Evolutionary conservation across 2,113 vertebrate genomes (phyloP), one percentile per base, ranked within the genome.

Genomic region (Nyctibius bracteatus): DNA sequence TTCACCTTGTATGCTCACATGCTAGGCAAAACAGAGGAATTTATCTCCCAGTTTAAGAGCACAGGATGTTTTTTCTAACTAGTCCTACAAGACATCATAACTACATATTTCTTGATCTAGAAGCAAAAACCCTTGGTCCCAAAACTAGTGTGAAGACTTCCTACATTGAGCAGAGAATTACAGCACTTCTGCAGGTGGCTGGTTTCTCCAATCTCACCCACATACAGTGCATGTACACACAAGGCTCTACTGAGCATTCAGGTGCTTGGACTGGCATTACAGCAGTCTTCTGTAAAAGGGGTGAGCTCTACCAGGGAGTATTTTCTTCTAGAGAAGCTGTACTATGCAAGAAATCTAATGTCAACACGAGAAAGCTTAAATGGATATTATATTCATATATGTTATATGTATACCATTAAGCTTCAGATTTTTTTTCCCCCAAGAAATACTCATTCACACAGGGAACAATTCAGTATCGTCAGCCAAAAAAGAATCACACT

Each of bases 151-250:
- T 30, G 28, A 82, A 57, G 8, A 17, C 28, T 72, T 63, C 24
- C 41, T n/a, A 28, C 4, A 18, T 28, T 1, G 4, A 80, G 10
- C 10, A 44, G 44, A 57, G 51, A 86, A 67, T 43, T 62, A 31
- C 16, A 59, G 13, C 5, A 30, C 31, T 89, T 86, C 24, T 33
- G 17, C 22, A 54, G 59, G 49, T 14, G 13, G 0, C 7, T 59
- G 39, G 7, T 19, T 92, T 37, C 46, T 88, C 18, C 24, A 6
- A 39, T 24, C 54, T 58, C 37, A 21, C 12, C 8, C 31, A 8
- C 1, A 0, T 3, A 11, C 4, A 0, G 0, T 55, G 33, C 25
- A 21, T 2, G 9, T 35, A 10, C 39, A 47, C 24, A 17, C 5
- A 28, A n/a, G 37, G 14, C 8, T 79, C 6, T 10, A 28, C 37